A percentile compares a stretch with the other conserved stretches of the same genome.
Conservation (phyloP, 2,113 vertebrate species). For the Rhizomys pruinosus region DNA sequence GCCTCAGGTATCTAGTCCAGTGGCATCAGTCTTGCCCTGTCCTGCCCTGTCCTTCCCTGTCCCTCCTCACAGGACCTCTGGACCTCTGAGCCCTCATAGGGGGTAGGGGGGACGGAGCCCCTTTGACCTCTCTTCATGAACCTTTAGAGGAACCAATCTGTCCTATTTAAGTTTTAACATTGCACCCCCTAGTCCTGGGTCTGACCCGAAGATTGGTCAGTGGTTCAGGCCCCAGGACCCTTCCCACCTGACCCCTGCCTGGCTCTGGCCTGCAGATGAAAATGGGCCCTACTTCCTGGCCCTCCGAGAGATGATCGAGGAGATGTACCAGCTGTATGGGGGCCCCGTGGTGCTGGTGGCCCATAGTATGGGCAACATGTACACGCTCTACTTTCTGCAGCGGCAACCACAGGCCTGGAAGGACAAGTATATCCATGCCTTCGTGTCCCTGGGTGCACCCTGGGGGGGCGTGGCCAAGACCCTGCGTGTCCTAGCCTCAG, state of each 20-base stretch:
- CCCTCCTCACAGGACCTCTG: not conserved
- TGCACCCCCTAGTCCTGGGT: not conserved
- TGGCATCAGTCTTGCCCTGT: not conserved
- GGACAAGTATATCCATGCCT: slow-evolving; percentile 94
- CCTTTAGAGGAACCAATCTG: not conserved
- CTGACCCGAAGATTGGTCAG: not conserved
- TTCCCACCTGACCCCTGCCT: slow-evolving; percentile 55
- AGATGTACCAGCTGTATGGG: slow-evolving; percentile 91
- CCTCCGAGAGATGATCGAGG: slow-evolving; percentile 95
- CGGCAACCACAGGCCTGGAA: slow-evolving; percentile 96
- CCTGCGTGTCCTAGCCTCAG: slow-evolving; percentile 94
- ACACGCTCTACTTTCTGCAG: slow-evolving; percentile 97
- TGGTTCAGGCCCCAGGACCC: slow-evolving; percentile 29
- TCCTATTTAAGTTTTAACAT: not conserved
- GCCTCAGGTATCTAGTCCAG: not conserved
- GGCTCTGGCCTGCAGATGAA: slow-evolving; percentile 90
- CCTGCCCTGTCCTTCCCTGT: not conserved
- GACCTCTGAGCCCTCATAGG: slow-evolving; percentile 17
- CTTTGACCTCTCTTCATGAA: not conserved
- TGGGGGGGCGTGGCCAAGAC: slow-evolving; percentile 99
- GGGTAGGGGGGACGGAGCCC: not conserved
- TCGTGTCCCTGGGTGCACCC: slow-evolving; percentile 92
- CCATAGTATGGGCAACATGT: slow-evolving; percentile 99
- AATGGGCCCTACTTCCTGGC: slow-evolving; percentile 93
- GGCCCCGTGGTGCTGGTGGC: slow-evolving; percentile 94